phyloP scores from a whole-genome alignment of 2,797 vertebrate genomes.

The Antennarius maculatus region DNA sequence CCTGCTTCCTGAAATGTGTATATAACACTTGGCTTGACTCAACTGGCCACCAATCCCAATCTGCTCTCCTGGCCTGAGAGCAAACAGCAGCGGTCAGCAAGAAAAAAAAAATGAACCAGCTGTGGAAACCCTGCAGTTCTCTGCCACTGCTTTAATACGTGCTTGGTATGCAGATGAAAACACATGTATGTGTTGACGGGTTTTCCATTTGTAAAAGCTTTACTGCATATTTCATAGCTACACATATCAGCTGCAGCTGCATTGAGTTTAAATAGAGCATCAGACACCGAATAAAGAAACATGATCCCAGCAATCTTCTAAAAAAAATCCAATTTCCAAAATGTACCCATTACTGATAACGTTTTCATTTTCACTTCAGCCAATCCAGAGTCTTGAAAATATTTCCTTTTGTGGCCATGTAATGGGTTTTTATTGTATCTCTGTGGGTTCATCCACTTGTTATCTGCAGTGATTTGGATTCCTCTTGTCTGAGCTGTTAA shows the following conservation, averaged over 20 bases:
- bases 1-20: constrained; percentile 48
- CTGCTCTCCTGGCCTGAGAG: constrained; percentile 51
- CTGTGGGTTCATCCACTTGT: constrained; percentile 34
- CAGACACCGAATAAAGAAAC: constrained; percentile 27
- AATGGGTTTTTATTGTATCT: constrained; percentile 69
- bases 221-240: constrained; percentile 19
- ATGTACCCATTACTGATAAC: constrained; percentile 59
- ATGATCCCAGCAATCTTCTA: constrained; percentile 34
- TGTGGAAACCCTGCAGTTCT: constrained; percentile 27
- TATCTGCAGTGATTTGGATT: constrained; percentile 62
- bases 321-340: constrained; percentile 63
- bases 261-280: constrained; percentile 8
- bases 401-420: constrained; percentile 62
- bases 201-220: constrained; percentile 11
- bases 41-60: constrained; percentile 60
- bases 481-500: constrained; percentile 57
- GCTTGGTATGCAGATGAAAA: constrained; percentile 16
- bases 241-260: constrained; percentile 22
- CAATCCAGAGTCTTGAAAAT: constrained; percentile 41
- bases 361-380: constrained; percentile 33
- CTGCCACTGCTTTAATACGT: constrained; percentile 6
- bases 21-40: constrained; percentile 58
- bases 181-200: neutral
- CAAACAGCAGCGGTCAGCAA: constrained; percentile 64
- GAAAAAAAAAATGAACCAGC: constrained; percentile 38